A percentile compares a stretch with the other conserved stretches of the same genome.
Evolutionary conservation across 2,888 invertebrate species (phyloP).

Genomic region (Eledone cirrhosa): DNA sequence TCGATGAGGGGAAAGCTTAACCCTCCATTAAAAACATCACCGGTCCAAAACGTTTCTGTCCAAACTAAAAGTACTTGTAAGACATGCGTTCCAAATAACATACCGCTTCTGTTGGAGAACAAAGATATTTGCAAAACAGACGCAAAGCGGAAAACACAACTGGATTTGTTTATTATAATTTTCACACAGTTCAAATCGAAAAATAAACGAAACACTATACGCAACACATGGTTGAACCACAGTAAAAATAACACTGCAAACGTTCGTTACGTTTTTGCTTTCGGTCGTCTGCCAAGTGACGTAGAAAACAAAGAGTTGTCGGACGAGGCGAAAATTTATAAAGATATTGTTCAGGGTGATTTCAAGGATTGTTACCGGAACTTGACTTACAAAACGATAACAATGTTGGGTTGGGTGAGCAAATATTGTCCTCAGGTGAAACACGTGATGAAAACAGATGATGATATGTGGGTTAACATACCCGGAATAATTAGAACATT

Average conservation of each 20-base stretch:
- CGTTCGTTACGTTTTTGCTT: slow-evolving; percentile 30
- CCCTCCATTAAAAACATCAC: too few species aligned
- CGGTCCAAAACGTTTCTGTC: too few species aligned
- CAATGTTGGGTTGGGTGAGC: slow-evolving; percentile 38
- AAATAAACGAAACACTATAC: slow-evolving; percentile 6
- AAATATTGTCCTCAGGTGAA: slow-evolving; percentile 33
- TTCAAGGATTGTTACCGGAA: slow-evolving; percentile 41
- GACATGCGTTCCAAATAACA: neutral
- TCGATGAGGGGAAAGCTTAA: too few species aligned
- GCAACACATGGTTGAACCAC: slow-evolving; percentile 26
- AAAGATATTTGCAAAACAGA: neutral
- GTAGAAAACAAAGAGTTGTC: neutral
- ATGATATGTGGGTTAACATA: slow-evolving; percentile 52
- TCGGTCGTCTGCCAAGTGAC: neutral
- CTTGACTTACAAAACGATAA: slow-evolving; percentile 42
- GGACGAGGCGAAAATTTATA: slow-evolving; percentile 29
- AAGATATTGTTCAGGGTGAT: slow-evolving; percentile 38
- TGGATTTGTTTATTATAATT: slow-evolving; percentile 32
- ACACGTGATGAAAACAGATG: slow-evolving; percentile 47
- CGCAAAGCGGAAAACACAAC: neutral
- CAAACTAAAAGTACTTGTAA: neutral
- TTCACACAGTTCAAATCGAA: slow-evolving; percentile 12
- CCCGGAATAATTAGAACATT: slow-evolving; percentile 34
- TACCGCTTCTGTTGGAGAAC: neutral
- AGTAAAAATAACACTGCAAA: slow-evolving; percentile 2